phyloP scores from a whole-genome alignment of 2,888 invertebrate genomes.

The Epiblema foenella region DNA sequence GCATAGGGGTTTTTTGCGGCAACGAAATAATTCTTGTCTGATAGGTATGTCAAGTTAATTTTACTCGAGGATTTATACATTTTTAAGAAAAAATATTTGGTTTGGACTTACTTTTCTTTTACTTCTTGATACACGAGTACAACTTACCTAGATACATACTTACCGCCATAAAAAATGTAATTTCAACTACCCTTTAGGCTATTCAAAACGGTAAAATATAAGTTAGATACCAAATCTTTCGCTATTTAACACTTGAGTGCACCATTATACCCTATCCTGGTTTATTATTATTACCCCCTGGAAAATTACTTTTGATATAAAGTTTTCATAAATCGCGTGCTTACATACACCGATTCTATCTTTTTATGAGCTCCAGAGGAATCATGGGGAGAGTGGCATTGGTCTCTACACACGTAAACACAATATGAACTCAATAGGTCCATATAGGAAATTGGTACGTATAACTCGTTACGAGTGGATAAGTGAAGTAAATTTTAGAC shows the following conservation, averaged over 20 bases:
- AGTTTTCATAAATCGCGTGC: slow-evolving; percentile 49
- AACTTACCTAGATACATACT: too few species aligned
- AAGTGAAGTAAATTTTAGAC: not conserved
- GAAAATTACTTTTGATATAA: slow-evolving; percentile 47
- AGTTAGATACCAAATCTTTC: slow-evolving; percentile 6
- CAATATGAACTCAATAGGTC: slow-evolving; percentile 5
- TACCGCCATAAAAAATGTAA: too few species aligned
- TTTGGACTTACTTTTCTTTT: too few species aligned
- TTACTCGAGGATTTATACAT: too few species aligned
- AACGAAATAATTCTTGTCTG: too few species aligned
- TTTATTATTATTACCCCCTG: slow-evolving; percentile 41
- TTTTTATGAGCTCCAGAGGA: slow-evolving; percentile 47
- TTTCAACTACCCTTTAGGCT: too few species aligned
- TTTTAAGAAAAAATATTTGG: too few species aligned
- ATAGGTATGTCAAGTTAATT: too few species aligned
- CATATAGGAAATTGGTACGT: too few species aligned
- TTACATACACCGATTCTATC: slow-evolving; percentile 48
- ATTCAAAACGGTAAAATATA: not conserved
- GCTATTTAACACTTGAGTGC: slow-evolving; percentile 39
- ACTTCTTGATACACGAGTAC: too few species aligned
- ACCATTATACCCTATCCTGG: slow-evolving; percentile 38
- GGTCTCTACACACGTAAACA: slow-evolving; percentile 25
- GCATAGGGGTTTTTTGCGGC: too few species aligned
- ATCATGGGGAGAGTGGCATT: slow-evolving; percentile 11
- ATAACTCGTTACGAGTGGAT: not conserved